Conservation (phyloP, 2,113 vertebrate species). For the Mesocricetus auratus region DNA sequence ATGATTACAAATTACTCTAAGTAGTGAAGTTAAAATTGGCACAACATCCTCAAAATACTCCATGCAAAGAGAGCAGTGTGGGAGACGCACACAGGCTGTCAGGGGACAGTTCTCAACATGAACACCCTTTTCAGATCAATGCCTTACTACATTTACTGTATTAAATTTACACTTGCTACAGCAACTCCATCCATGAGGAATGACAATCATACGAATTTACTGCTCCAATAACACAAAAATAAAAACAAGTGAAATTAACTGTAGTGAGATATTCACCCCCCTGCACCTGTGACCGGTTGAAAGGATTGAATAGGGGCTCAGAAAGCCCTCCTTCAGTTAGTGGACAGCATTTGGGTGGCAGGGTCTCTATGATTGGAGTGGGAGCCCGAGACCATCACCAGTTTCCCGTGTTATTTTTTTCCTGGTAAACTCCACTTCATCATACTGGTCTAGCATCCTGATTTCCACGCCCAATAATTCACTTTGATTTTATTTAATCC, state of each 20-base stretch:
- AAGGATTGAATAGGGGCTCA: no score
- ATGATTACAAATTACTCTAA: constrained; percentile 45
- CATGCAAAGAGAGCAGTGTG: background rate
- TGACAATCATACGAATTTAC: background rate
- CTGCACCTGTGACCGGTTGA: no score
- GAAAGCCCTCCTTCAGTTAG: no score
- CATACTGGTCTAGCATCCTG: no score
- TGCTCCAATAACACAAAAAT: background rate
- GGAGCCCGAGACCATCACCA: no score
- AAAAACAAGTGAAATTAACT: background rate
- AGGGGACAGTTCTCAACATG: background rate
- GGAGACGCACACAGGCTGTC: background rate
- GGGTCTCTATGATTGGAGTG: no score
- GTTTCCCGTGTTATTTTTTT: no score
- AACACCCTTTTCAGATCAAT: background rate
- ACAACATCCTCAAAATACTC: background rate
- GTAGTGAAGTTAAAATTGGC: constrained; percentile 12
- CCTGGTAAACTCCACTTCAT: no score
- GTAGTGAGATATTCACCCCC: no score
- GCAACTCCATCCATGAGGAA: background rate
- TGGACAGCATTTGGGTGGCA: no score
- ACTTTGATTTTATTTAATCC: constrained; percentile 9
- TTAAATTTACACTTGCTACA: background rate
- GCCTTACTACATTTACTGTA: background rate
- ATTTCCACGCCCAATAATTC: no score